phyloP scores from a whole-genome alignment of 2,113 vertebrate species.

The Cyprinus carpio region DNA sequence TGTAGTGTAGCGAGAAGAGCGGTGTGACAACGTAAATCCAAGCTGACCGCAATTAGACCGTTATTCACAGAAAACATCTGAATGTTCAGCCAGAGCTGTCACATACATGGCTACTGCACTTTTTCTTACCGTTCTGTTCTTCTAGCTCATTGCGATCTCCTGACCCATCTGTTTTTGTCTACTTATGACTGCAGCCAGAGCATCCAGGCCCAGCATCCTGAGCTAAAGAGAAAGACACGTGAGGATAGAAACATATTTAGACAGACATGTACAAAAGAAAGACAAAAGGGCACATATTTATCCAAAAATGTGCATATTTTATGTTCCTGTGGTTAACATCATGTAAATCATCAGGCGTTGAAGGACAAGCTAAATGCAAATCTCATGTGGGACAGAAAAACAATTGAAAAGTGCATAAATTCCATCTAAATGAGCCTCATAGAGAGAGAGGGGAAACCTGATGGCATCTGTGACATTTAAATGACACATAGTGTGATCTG shows the following conservation, averaged over 20 bases:
- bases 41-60: conserved; percentile 1
- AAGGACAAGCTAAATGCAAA: neutral
- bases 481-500: neutral
- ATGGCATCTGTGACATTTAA: conserved; percentile 1
- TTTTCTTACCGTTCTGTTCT: conserved; percentile 90
- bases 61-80: conserved; percentile 8
- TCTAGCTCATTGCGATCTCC: conserved; percentile 95
- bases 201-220: conserved; percentile 95
- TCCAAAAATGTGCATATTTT: neutral
- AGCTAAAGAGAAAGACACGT: conserved; percentile 70
- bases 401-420: neutral
- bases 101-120: conserved; percentile 5
- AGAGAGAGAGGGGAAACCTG: neutral
- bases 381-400: neutral
- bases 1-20: conserved; percentile 3
- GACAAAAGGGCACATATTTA: neutral
- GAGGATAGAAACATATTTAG: neutral
- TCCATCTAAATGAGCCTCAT: neutral
- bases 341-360: neutral
- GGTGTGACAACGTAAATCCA: conserved; percentile 7
- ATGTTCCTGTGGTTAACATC: neutral
- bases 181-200: conserved; percentile 88
- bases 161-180: conserved; percentile 96
- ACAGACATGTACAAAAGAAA: neutral
- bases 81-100: conserved; percentile 27